Base-by-base conservation (phyloP, 2,888 invertebrate genomes). In the Orchesellides sinensis region DNA sequence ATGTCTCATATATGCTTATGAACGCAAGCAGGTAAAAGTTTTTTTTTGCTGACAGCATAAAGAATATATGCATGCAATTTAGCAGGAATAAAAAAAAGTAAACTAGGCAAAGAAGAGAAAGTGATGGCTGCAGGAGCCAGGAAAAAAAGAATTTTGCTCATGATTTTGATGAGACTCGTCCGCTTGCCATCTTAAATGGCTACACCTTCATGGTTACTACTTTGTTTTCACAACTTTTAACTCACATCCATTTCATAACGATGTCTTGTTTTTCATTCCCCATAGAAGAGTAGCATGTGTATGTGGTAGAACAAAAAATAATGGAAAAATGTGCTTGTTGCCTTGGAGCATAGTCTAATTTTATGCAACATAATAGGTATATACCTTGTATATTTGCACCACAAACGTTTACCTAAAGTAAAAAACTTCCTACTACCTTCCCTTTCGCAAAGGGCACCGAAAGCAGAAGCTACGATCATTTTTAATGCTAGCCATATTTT, bases 151-250 rank as follows among this genome's bases (percentile, higher is more conserved):
- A 40, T 40, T 40, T 8, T 4, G 19, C 19, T 47, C 66, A 66
- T 66, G 47, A 66, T 23, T 66, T 47, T 25, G 47, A 66, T 66
- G 47, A 66, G 47, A 66, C n/a, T 47, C 47, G 66, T 66, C 66
- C 47, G 27, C 10, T 66, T 66, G 66, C 29, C 47, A 49, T 47
- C 66, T 66, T 66, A 66, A 66, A 66, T 65, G 23, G 23, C 35
- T 21, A 45, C 14, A 1, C 2, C 45, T 40, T 45, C 40, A 12
- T 23, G 19, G 12, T 29, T 17, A 27, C 59, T n/a, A 25, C 25
- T 12, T 56, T 40, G 21, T 66, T 23, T 54, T 56, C 56, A 35
- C 70, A 40, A 40, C 40, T 70, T 70, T 70, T 70, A 70, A 70
- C 35, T 70, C n/a, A n/a, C 32, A 47, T 69, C 29, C 23, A 69